Base-by-base conservation (phyloP, 2,888 invertebrate species). In the Oxystoma pomonae region DNA sequence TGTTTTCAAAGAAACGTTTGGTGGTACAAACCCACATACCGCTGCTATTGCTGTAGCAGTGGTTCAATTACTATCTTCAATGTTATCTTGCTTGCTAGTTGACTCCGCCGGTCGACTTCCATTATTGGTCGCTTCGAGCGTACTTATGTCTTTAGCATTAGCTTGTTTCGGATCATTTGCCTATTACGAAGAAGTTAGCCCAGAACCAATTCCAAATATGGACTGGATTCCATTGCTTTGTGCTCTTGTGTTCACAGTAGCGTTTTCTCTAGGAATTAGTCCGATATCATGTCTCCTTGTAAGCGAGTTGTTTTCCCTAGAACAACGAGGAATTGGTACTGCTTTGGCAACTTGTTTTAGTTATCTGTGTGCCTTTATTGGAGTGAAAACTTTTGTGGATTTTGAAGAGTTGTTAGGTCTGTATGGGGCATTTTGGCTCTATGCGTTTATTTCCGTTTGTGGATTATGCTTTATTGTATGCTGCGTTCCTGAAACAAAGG, bases 401-500 rank as follows among this genome's bases (percentile, higher is more conserved):
- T 91, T 93, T 75, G 88, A 91, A 74, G 82, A 90, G 77, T 80
- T 86, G 58, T 81, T 93, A 21, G 91, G 92, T 0, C 80, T 92
- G 35, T 89, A 91, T 75, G 94, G 93, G 0, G 91, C 93, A 1
- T 96, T 95, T 79, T 94, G 92, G 91, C 82, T 95, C 67, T 96
- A 94, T 78, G 90, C 93, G 0, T 88, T 88, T 60, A 87, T 93
- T 74, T 91, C 93, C 57, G 87, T 92, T 0, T 85, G 90, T 20
- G 91, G 93, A 17, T 82, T 94, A 12, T 88, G 92, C 76, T 95
- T 94, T 78, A 91, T 94, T 1, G 90, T 91, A 1, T 89, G 90
- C 74, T 91, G 89, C 76, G 91, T 96, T 7, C 95, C 95, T 0
- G 95, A 96, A 81, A 96, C 96, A 2, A 94, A 92, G 78, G 95